Base-by-base conservation (phyloP, 1,140 invertebrate genomes). In the Xylocopa sonorina region DNA sequence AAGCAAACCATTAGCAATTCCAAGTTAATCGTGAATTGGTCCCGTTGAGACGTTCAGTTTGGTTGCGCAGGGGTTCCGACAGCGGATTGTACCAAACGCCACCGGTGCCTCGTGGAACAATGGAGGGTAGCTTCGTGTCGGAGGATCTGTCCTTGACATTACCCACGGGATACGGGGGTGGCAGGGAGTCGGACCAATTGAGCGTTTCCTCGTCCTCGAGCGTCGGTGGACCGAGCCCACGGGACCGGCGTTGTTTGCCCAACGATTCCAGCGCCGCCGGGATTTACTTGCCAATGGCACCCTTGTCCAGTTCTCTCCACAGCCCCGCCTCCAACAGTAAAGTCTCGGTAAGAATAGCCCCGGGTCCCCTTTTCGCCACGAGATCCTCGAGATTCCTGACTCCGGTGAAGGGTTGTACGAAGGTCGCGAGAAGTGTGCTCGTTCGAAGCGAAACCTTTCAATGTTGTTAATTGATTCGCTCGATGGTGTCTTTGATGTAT, bases 11-110 rank as follows among this genome's bases (percentile, higher is more conserved):
- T 84, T 72, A 58, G 55, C 66, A 60, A 71, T 64, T 43, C 43
- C 32, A 50, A 60, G 76, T 41, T 73, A 66, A 84, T 85, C 57
- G 73, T 57, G 68, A 53, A 69, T 74, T 57, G 68, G 55, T 78
- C 53, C 78, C 78, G 69, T 12, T 84, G 73, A 85, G 75, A 78
- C 51, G 55, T 73, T 68, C 38, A 84, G 74, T 85, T 85, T 85
- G 64, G 62, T 85, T 78, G 69, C 79, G 80, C 88, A 94, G 94
- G 91, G 93, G 93, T 58, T 94, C 94, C 34, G 94, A 94, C 80
- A 94, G 92, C 80, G 94, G 94, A 68, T 84, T 94, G 24, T 95
- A 94, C 82, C 94, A 94, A 87, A 93, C 93, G 67, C 94, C 93
- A 57, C 93, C 94, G 62, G 92, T 92, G 38, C 94, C 94, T 29